Evolutionary conservation across 2,888 invertebrate genomes (phyloP).

Genomic region (Synergus itoensis): DNA sequence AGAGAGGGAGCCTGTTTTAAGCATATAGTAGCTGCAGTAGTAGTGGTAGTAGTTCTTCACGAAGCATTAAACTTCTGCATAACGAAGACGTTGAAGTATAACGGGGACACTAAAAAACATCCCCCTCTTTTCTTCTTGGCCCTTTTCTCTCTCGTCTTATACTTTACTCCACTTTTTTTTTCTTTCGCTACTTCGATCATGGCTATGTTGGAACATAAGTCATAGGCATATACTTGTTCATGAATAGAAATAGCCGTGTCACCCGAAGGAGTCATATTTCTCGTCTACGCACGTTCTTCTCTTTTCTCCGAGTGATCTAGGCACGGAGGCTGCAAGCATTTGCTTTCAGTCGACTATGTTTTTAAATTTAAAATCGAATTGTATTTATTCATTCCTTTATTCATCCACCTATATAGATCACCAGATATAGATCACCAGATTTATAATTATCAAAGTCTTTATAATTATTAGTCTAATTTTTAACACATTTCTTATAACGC

Average conservation of each 20-base stretch:
- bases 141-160: not conserved
- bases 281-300: constrained; percentile 11
- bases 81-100: constrained; percentile 17
- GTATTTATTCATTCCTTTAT: not conserved
- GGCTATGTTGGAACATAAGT: constrained; percentile 31
- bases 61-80: constrained; percentile 38
- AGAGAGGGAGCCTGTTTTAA: constrained; percentile 22
- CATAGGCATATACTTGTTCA: constrained; percentile 23
- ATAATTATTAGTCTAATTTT: no score
- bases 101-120: constrained; percentile 44
- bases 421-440: no score
- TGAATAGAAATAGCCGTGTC: constrained; percentile 38
- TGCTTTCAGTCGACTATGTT: constrained; percentile 8
- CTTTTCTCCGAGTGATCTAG: constrained; percentile 16
- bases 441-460: not conserved
- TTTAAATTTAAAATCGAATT: constrained; percentile 27
- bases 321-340: not conserved
- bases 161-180: not conserved
- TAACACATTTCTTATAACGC: no score
- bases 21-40: constrained; percentile 16
- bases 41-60: constrained; percentile 40
- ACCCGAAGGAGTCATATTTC: constrained; percentile 36
- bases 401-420: not conserved
- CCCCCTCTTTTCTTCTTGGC: constrained; percentile 12
- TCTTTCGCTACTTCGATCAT: constrained; percentile 5